Conservation (phyloP, 2,113 vertebrate genomes). For the Gorilla gorilla region DNA sequence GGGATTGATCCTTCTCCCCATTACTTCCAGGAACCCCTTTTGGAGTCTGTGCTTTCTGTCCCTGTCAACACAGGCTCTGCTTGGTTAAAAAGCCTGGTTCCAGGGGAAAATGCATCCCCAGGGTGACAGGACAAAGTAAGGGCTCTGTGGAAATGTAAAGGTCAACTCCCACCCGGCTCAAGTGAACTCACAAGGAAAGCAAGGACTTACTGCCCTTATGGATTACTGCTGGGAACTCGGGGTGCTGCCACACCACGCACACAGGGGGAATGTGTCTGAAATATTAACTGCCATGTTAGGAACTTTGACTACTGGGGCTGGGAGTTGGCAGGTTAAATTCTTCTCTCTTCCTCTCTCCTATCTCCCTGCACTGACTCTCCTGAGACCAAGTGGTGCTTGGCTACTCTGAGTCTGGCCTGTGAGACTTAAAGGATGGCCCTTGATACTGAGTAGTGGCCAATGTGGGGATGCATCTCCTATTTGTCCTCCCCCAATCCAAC, state of each 20-base stretch:
- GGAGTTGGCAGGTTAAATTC: not conserved
- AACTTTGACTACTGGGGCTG: not conserved
- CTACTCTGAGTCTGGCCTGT: not conserved
- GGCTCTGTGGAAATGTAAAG: not conserved
- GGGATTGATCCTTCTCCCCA: accelerated
- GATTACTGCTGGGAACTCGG: not conserved
- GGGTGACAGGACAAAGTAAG: not conserved
- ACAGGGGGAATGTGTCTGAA: not conserved
- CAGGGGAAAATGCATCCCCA: not conserved
- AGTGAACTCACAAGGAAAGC: not conserved
- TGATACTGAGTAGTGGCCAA: not conserved
- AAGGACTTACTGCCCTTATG: no score
- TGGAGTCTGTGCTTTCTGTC: not conserved
- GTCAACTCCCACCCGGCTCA: not conserved
- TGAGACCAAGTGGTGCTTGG: not conserved
- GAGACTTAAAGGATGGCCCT: not conserved
- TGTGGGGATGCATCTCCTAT: not conserved
- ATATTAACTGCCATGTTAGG: accelerated
- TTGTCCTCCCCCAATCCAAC: accelerated
- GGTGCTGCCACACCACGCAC: no score
- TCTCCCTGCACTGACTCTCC: not conserved
- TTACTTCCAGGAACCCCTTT: not conserved
- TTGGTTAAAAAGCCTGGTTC: not conserved
- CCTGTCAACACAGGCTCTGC: not conserved
- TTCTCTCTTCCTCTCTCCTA: not conserved